Percentiles rank a stretch among this genome's conserved stretches.
phyloP scores from a whole-genome alignment of 2,888 invertebrate species.

The Axea sp. region DNA sequence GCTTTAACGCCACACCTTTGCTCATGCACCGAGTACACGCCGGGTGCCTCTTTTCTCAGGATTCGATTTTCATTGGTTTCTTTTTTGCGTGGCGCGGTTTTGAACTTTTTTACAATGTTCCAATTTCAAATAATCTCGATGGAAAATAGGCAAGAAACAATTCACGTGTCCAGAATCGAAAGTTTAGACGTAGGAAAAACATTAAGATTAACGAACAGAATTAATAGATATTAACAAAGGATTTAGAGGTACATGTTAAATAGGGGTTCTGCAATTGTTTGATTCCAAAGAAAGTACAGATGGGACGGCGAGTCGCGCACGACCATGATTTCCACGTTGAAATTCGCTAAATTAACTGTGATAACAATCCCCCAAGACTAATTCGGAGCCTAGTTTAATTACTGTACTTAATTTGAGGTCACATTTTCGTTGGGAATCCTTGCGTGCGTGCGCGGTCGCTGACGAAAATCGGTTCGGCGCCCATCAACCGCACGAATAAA shows the following conservation, averaged over 20 bases:
- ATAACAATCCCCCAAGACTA: constrained; percentile 66
- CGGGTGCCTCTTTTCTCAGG: constrained; percentile 12
- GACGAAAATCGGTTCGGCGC: not conserved
- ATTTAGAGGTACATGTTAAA: constrained; percentile 15
- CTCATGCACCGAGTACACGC: constrained; percentile 42
- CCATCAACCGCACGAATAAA: constrained; percentile 35
- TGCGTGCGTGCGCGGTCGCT: not conserved
- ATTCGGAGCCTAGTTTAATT: not conserved
- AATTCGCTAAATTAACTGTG: constrained; percentile 71
- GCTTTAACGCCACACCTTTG: constrained; percentile 55
- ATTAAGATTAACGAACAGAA: constrained; percentile 10
- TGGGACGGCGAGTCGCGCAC: constrained; percentile 7
- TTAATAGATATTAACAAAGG: constrained; percentile 6
- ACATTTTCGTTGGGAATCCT: not conserved
- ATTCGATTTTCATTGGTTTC: not conserved
- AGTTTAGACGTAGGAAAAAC: constrained; percentile 64
- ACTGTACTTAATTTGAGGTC: not conserved
- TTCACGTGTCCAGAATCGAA: constrained; percentile 64
- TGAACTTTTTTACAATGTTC: constrained; percentile 41
- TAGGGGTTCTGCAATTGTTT: constrained; percentile 34
- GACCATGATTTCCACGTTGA: constrained; percentile 41
- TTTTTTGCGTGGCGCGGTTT: too few relatives aligned
- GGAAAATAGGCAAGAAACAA: constrained; percentile 4
- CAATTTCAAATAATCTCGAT: constrained; percentile 33
- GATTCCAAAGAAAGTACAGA: constrained; percentile 57